Base-by-base conservation (phyloP, 1,140 invertebrate genomes). In the Scaptomyza montana region DNA sequence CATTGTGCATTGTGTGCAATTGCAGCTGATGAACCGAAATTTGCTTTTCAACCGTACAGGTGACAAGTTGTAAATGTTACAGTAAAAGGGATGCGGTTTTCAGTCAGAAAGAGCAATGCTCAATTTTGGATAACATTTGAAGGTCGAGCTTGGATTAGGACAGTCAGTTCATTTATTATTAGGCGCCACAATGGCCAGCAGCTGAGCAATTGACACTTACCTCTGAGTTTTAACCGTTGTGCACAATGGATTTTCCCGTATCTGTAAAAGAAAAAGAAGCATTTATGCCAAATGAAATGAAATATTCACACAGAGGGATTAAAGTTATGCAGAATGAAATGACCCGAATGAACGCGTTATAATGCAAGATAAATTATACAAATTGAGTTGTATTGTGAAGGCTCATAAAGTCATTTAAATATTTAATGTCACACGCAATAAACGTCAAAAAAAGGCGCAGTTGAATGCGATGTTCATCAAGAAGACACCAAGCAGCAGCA, bases 381-480 rank as follows among this genome's bases (percentile, higher is more conserved):
- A 67, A 55, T 61, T 67, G 21, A 68, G 41, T 49, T 68, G 57
- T 9, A 49, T 55, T 66, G 68, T 57, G 61, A 73, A 55, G 64
- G 56, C 55, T 51, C 66, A 62, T 68, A 73, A 68, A 68, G 25
- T 54, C 33, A 61, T 67, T 73, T 68, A 36, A 49, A 60, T 61
- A 68, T 56, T 73, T 73, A 56, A 73, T 57, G 41, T 41, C 19
- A 46, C 28, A 45, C 36, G 56, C 56, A 55, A 61, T 67, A 73
- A 73, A 62, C 16, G 45, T 9, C 41, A 8, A 5, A 67, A 72
- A 64, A 70, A 36, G 9, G 7, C 33, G 16, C 50, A 54, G 41
- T 19, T 62, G n/a, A 62, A 51, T 70, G 43, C 33, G 33, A 12
- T 30, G 60, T 56, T 61, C 30, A 70, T 56, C 43, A 49, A 56